Base-by-base conservation (phyloP, 2,113 vertebrate genomes). In the Arvicanthis niloticus region DNA sequence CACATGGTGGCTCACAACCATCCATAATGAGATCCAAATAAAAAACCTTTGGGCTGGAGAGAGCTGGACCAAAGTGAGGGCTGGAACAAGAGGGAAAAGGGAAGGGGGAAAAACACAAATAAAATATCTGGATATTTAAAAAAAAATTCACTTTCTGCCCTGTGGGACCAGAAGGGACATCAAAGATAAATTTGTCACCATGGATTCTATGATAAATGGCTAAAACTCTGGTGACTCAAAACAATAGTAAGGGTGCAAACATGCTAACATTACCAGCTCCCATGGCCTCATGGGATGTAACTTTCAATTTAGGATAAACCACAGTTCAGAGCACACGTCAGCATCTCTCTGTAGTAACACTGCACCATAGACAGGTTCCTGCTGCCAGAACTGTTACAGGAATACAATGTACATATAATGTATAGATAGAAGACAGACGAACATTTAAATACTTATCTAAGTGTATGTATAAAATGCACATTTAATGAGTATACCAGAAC, bases 261-360 rank as follows among this genome's bases (percentile, higher is more conserved):
- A 26, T 29, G 34, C 24, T 53, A 70, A 51, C 31, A 51, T 26
- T 22, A 29, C 22, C 10, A 29, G 34, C 31, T 17, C 19, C 31
- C 5, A 1, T 1, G 16, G 48, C 29, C 17, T 9, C 51, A 0
- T 1, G 7, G 31, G 17, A 4, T 67, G 31, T 15, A 37, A n/a
- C 5, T 16, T 60, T 40, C 4, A 48, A 42, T 42, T 51, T 21
- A 21, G 15, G 11, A 17, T 42, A 31, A 42, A 17, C 2, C n/a
- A 29, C 8, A 22, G 34, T 45, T 19, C 9, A 19, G 53, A 40
- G 68, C 56, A n/a, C 21, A 7, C 56, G 51, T 7, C 13, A n/a
- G 45, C 13, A 12, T 53, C 26, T 21, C 40, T 92, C 68, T 40
- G 34, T 65, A 62, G 29, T 22, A 19, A 51, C 48, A 48, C 48